Percentiles rank a stretch among this genome's conserved stretches.
Conservation (phyloP, 2,888 invertebrate genomes). For the Mycalesis mineus region DNA sequence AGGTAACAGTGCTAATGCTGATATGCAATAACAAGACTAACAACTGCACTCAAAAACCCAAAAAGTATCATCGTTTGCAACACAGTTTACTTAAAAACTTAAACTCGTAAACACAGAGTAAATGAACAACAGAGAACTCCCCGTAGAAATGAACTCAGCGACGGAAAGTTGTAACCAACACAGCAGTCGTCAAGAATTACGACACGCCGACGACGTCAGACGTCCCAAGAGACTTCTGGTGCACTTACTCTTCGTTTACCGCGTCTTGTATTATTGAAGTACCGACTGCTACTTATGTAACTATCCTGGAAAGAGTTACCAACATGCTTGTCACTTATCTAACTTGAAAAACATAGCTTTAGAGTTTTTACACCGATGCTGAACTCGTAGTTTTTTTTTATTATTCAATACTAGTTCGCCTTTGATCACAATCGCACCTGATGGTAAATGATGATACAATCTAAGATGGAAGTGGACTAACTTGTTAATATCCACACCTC, state of each 20-base stretch:
- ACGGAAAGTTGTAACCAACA: conserved; percentile 34
- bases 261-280: not conserved
- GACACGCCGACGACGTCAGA: not conserved
- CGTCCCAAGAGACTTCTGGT: not conserved
- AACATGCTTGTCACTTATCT: no score
- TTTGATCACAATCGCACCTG: no score
- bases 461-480: no score
- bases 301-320: no score
- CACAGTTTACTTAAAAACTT: not conserved
- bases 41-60: not conserved
- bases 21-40: no score
- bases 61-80: not conserved
- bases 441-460: no score
- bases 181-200: conserved; percentile 29
- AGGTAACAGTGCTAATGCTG: no score
- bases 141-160: conserved; percentile 16
- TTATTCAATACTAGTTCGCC: no score
- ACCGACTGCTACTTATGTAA: not conserved
- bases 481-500: no score
- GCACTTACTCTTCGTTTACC: conserved; percentile 3
- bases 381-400: no score
- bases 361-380: no score
- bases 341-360: no score
- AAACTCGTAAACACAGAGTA: conserved; percentile 12
- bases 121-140: conserved; percentile 18